Evolutionary conservation across 2,888 invertebrate genomes (phyloP).

Genomic region (Lacanobia oleracea): DNA sequence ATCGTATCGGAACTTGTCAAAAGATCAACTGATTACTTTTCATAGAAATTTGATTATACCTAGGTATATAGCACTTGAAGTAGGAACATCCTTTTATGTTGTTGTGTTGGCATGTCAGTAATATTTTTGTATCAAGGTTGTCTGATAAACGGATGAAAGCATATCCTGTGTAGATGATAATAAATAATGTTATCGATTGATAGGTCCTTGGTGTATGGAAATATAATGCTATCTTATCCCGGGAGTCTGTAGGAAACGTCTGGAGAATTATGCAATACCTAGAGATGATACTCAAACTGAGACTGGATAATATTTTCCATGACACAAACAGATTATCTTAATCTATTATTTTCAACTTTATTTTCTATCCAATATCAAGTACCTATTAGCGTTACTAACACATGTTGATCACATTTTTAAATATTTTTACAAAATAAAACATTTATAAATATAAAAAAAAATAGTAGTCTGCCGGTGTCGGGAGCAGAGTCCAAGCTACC

Average conservation of each 20-base stretch:
- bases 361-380: no score
- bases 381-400: no score
- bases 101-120: not conserved
- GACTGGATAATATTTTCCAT: no score
- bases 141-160: constrained; percentile 54
- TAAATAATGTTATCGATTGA: constrained; percentile 18
- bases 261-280: not conserved
- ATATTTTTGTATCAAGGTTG: constrained; percentile 51
- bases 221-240: constrained; percentile 32
- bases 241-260: not conserved
- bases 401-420: no score
- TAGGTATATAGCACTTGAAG: constrained; percentile 6
- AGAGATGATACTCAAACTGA: no score
- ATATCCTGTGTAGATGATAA: constrained; percentile 48
- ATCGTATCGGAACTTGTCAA: constrained; percentile 27
- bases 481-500: no score
- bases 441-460: no score
- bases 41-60: constrained; percentile 21
- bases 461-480: no score
- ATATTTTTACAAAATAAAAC: no score
- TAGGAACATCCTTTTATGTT: constrained; percentile 6
- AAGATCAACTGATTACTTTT: constrained; percentile 25
- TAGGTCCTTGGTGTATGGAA: constrained; percentile 25
- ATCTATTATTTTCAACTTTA: no score
- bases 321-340: no score